Evolutionary conservation across 2,797 vertebrate genomes (phyloP), one percentile per base, ranked within the genome.

Genomic region (Streptopelia turtur): DNA sequence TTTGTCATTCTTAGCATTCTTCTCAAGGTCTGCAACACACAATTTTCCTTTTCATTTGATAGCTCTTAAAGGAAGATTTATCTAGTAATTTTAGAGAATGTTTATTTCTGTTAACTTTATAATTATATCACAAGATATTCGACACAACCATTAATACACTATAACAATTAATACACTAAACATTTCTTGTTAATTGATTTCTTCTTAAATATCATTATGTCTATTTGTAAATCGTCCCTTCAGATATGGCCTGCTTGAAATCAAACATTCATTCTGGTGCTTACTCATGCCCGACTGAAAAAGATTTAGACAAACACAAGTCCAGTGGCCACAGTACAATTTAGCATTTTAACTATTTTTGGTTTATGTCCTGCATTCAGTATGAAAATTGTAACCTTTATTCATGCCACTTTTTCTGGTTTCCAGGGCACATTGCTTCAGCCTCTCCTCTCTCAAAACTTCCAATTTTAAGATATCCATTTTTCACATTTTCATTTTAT

Each of bases 31-130:
- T 92, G 27, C 12, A 95, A 84, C 80, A 93, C 83, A 71, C 13
- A 64, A 59, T 75, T 76, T 84, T 91, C 28, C n/a, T 87, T 77
- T 83, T 85, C 16, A 72, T 92, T 87, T 90, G 30, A 79, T 88
- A 70, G 35, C 20, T 83, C 35, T 88, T 88, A 89, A 87, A 81
- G n/a, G 52, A 87, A 80, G 56, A 89, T 79, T 76, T 86, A 79
- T 53, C 25, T 59, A 74, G n/a, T 63, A 83, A 93, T 89, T 87
- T 80, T 55, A 66, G 50, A 75, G 33, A 81, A 69, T 83, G 39
- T 82, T 96, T 96, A 77, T 90, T 95, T 90, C 50, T 53, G 35
- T 89, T 92, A 93, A 82, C 35, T 87, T 90, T 41, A 80, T 80
- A 65, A 75, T 82, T 84, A 60, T 77, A 69, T 77, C 35, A 37